Conservation (phyloP, 2,113 vertebrate species). For the Myrmophylax atrothorax region DNA sequence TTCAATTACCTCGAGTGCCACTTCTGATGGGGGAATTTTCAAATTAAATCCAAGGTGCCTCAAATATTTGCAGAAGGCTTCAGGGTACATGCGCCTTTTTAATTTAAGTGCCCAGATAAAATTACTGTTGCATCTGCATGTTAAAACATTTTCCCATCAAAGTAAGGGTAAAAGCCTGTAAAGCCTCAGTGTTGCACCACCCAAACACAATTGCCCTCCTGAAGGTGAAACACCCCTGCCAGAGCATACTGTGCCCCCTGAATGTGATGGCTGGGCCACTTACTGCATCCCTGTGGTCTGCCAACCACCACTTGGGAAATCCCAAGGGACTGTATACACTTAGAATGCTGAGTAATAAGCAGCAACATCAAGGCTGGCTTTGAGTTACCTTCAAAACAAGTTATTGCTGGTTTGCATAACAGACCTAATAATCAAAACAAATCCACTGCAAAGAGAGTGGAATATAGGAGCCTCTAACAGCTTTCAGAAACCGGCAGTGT, state of each 20-base stretch:
- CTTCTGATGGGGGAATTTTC: conserved; percentile 47
- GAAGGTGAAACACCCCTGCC: neutral
- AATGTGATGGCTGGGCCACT: neutral
- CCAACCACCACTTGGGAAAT: neutral
- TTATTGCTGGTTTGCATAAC: neutral
- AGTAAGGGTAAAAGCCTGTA: neutral
- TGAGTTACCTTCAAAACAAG: neutral
- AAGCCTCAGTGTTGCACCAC: neutral
- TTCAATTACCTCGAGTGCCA: conserved; percentile 27
- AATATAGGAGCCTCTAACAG: neutral
- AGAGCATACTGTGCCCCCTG: neutral
- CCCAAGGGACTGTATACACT: fast-evolving
- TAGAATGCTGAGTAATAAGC: neutral
- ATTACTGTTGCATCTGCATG: neutral
- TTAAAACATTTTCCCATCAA: conserved; percentile 6
- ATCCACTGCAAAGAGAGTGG: neutral
- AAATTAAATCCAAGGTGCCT: conserved; percentile 35
- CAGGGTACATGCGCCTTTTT: conserved; percentile 16
- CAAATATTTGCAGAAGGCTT: conserved; percentile 49
- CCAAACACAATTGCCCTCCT: neutral
- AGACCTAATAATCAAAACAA: neutral
- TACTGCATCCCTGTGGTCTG: neutral
- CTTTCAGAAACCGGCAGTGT: neutral
- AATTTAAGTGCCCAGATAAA: conserved; percentile 29
- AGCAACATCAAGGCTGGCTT: neutral